These are phyloP conservation scores for Atta colombica DNA, from an alignment of 1,140 invertebrate species.

Conservation along the genomic window DNA sequence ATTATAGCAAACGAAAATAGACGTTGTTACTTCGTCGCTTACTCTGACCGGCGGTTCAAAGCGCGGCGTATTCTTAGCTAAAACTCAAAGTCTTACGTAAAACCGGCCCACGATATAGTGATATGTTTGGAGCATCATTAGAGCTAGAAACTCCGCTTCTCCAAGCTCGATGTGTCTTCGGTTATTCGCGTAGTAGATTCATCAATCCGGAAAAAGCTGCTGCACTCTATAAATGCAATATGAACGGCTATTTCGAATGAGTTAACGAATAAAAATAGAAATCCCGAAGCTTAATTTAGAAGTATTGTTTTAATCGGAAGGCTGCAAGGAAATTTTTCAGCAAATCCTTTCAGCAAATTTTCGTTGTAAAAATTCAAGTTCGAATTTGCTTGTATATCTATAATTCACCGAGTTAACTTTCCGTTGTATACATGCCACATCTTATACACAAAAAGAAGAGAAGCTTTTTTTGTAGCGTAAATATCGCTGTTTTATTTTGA, in stretches of 20 bases:
- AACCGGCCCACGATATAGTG: constrained; percentile 53
- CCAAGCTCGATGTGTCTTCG: background rate
- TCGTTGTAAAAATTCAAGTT: background rate
- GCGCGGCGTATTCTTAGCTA: constrained; percentile 73
- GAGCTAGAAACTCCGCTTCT: constrained; percentile 22
- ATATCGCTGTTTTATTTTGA: background rate
- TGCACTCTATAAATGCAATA: background rate
- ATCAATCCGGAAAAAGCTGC: constrained; percentile 20
- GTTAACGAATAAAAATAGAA: constrained; percentile 21
- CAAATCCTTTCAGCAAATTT: background rate
- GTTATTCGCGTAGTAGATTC: constrained; percentile 8
- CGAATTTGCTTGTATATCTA: background rate
- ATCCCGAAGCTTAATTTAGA: background rate
- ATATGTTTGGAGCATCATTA: constrained; percentile 63
- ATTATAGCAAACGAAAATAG: constrained; percentile 76
- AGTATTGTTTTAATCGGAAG: background rate
- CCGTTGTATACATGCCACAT: background rate
- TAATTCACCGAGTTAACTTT: background rate
- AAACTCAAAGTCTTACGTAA: constrained; percentile 77
- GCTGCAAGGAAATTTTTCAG: background rate
- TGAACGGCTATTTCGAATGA: constrained; percentile 16
- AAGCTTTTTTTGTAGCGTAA: background rate
- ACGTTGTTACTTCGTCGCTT: constrained; percentile 76
- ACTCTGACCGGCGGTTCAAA: constrained; percentile 72
- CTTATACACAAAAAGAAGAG: background rate